Evolutionary conservation across 2,113 vertebrate species (phyloP).

Genomic region (Canis aureus): DNA sequence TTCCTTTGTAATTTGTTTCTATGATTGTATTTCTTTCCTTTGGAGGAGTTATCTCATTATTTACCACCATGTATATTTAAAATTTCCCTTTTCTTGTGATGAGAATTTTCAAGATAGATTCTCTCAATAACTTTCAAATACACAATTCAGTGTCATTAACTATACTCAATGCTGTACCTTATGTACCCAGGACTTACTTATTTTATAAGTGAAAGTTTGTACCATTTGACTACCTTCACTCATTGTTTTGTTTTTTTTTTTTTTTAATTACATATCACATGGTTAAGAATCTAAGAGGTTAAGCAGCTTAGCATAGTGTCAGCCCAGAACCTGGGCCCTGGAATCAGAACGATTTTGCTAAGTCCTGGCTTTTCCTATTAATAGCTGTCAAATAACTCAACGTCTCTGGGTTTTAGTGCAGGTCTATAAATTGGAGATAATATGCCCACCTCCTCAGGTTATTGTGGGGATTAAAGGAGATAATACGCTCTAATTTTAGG

Average conservation of each 20-base stretch:
- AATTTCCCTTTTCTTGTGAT: neutral
- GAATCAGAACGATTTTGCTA: neutral
- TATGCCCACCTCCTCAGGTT: neutral
- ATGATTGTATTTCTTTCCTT: neutral
- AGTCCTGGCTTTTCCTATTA: neutral
- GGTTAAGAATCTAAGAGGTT: neutral
- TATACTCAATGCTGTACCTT: neutral
- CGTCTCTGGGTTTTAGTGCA: neutral
- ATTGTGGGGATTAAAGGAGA: neutral
- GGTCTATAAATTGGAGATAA: neutral
- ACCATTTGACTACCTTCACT: neutral
- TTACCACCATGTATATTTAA: neutral
- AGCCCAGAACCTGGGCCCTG: neutral
- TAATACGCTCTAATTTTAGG: slow-evolving; percentile 36
- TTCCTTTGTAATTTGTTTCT: neutral
- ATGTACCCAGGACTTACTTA: neutral
- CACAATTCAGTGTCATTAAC: neutral
- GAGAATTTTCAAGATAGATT: neutral
- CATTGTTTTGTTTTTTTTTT: neutral
- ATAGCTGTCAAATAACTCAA: neutral
- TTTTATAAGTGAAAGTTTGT: neutral
- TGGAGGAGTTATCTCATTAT: neutral
- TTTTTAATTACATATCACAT: neutral
- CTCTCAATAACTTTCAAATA: neutral
- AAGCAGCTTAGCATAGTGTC: neutral